Conservation (phyloP, 2,888 invertebrate species). For the Drosophila rellima region DNA sequence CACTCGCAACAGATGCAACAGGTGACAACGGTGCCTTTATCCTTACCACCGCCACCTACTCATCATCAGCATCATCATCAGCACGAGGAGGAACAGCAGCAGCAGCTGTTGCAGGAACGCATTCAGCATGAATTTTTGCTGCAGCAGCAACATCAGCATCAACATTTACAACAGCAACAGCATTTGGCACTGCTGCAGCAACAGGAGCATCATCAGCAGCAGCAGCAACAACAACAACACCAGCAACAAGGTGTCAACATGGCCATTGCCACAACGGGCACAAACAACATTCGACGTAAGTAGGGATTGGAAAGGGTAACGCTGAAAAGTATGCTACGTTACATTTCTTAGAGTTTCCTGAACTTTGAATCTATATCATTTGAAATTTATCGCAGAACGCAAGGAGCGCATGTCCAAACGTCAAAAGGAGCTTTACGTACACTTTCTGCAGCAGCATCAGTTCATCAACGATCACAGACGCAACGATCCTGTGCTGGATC, state of each 20-base stretch:
- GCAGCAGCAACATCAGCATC: conserved; percentile 82
- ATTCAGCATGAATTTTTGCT: conserved; percentile 77
- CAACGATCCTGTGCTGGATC: conserved; percentile 81
- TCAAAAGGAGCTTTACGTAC: conserved; percentile 83
- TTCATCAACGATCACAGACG: conserved; percentile 82
- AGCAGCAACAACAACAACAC: conserved; percentile 60
- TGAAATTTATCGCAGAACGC: conserved; percentile 63
- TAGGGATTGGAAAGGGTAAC: conserved; percentile 1
- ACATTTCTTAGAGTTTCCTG: neutral
- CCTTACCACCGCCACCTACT: conserved; percentile 44
- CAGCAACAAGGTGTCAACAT: conserved; percentile 66
- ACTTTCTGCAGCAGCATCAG: conserved; percentile 82
- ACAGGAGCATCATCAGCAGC: conserved; percentile 65
- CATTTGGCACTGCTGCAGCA: conserved; percentile 76
- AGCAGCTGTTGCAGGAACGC: conserved; percentile 69
- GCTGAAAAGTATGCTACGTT: conserved; percentile 23
- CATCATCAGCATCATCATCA: conserved; percentile 64
- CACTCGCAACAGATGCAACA: conserved; percentile 67
- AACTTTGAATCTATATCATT: no score
- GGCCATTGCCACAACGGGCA: conserved; percentile 65
- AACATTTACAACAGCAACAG: conserved; percentile 75
- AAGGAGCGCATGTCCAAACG: conserved; percentile 84
- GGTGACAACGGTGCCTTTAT: conserved; percentile 42
- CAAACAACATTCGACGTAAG: conserved; percentile 82
- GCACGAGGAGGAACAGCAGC: conserved; percentile 65